Percentiles rank a stretch among this genome's conserved stretches.
phyloP scores from a whole-genome alignment of 1,140 invertebrate species.

The Rhopalosiphum maidis region DNA sequence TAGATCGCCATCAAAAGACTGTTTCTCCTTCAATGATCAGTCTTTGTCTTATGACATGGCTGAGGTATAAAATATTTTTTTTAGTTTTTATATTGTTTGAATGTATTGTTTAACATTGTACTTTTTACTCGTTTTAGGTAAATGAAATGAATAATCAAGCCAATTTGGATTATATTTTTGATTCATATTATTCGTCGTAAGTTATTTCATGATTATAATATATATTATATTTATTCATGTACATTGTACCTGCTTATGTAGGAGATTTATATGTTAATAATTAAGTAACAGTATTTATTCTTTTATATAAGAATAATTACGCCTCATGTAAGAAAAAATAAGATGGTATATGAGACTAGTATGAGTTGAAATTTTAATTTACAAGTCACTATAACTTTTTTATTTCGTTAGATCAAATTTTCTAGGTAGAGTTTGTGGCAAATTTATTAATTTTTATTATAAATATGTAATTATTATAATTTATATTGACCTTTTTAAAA shows the following conservation, averaged over 20 bases:
- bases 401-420: background rate
- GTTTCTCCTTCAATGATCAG: slow-evolving; percentile 40
- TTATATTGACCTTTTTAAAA: background rate
- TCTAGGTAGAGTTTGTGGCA: background rate
- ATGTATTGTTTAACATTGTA: background rate
- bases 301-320: background rate
- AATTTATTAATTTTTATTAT: background rate
- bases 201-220: slow-evolving; percentile 12
- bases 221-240: background rate
- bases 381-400: background rate
- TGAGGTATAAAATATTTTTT: background rate
- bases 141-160: slow-evolving; percentile 16
- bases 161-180: slow-evolving; percentile 42
- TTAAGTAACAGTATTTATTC: background rate
- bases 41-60: background rate
- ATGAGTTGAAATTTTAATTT: background rate
- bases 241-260: background rate
- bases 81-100: background rate
- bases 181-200: slow-evolving; percentile 47
- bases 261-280: background rate
- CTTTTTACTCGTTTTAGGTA: slow-evolving; percentile 37
- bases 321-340: background rate
- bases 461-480: slow-evolving; percentile 6
- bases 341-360: background rate
- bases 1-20: slow-evolving; percentile 24